Evolutionary conservation across 2,888 invertebrate genomes (phyloP), one percentile per base, ranked within the genome.

Genomic region (Trichogramma dendrolimi): DNA sequence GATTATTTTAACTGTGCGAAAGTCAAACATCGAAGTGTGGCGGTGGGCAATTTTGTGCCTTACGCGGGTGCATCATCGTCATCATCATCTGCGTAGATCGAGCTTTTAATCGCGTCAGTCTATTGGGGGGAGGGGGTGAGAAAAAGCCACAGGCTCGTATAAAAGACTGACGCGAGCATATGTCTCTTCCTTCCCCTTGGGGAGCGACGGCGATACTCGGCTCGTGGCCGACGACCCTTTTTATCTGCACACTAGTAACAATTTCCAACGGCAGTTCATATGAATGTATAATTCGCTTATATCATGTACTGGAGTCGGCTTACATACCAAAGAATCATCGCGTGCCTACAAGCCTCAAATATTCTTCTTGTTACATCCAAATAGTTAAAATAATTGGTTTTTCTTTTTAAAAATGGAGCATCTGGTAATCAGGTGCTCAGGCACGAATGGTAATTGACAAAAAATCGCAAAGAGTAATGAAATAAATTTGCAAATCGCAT

Each of bases 1-100:
- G 71, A 72, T 71, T 67, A 71, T 71, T 73, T 69, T 71, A 70
- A 74, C 69, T 73, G 74, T 74, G 75, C 71, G 75, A 75, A 75
- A 74, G 63, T 70, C 68, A 74, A 75, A 75, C 71, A 73, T 43
- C 52, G 44, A 14, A 27, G 50, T 50, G 11, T 43, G 27, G 27
- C 27, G 27, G 27, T 48, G 55, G 8, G 44, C 39, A 40, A 49
- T 48, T 50, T 50, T 38, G 42, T 47, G 43, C 49, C 38, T 27
- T 47, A 14, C 14, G 38, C 40, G 7, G 40, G 27, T 27, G 46
- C 58, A 44, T 5, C 47, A 42, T 41, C 43, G 42, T 47, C 8
- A 10, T 14, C 48, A 27, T 27, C 27, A 2, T 27, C 27, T 27
- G n/a, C n/a, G 27, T 27, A 27, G 27, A 3, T 27, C 27, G 27